Percentiles rank a stretch among this genome's conserved stretches.
These are phyloP conservation scores for Sorex araneus DNA, from an alignment of 2,113 vertebrate species.

Conservation along the genomic window DNA sequence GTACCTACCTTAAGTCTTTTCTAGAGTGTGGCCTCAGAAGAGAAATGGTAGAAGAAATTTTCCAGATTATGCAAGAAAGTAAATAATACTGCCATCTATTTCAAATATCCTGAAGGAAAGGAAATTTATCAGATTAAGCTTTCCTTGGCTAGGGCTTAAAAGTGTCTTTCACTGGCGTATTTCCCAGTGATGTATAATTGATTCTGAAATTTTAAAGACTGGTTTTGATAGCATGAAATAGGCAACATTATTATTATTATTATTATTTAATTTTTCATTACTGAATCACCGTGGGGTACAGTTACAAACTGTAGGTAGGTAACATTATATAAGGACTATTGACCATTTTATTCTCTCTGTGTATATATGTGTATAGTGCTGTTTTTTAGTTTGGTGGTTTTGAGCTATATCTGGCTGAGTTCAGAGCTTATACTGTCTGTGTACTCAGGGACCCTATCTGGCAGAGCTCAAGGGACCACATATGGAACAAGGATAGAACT, in stretches of 20 bases:
- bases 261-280: no score
- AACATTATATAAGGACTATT: background rate
- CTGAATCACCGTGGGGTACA: no score
- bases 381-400: no score
- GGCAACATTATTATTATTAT: background rate
- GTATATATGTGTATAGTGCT: no score
- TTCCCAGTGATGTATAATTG: background rate
- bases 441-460: no score
- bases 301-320: no score
- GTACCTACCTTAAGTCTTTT: background rate
- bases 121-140: slow-evolving; percentile 17
- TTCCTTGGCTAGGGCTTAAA: slow-evolving; percentile 31
- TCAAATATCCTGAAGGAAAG: slow-evolving; percentile 18
- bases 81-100: slow-evolving; percentile 35
- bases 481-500: no score
- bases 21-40: background rate
- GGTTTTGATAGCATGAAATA: slow-evolving; percentile 25
- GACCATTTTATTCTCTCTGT: background rate
- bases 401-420: no score
- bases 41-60: slow-evolving; percentile 19
- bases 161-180: slow-evolving; percentile 36
- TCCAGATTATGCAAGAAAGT: slow-evolving; percentile 10
- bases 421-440: no score
- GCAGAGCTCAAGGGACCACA: no score
- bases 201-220: slow-evolving; percentile 45